Evolutionary conservation across 2,797 vertebrate genomes (phyloP), one percentile per base, ranked within the genome.

Genomic region (Benthosema pterotum): DNA sequence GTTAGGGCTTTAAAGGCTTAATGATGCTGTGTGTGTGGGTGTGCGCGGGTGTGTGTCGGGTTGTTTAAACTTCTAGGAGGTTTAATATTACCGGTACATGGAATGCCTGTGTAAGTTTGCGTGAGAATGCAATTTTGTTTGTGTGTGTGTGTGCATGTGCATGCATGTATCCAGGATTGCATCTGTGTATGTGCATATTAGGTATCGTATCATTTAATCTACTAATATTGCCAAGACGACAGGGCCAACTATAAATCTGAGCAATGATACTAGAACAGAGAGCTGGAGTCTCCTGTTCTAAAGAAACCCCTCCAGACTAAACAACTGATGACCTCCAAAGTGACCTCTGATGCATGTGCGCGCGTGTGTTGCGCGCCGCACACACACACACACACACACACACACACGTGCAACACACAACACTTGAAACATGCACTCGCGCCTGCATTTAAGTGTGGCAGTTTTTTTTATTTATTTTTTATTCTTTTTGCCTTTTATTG

Each of bases 301-400:
- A 14, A 38, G 60, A 71, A 76, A 65, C 71, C 77, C 60, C 16
- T 12, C 58, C 73, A 92, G 92, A 92, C 92, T 92, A 92, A 93
- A 92, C 92, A 92, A 92, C 65, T 55, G 69, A 76, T 85, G 91
- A 91, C 92, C 92, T 77, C 64, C 22, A 4, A 8, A 56, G 43
- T 91, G 85, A 93, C 90, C 90, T 85, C 22, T 46, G 6, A 22
- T 22, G n/a, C n/a, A 22, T 22, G 2, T 22, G 22, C 22, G 22
- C n/a, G n/a, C n/a, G n/a, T n/a, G n/a, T n/a, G n/a, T n/a, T n/a
- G n/a, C n/a, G n/a, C n/a, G n/a, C n/a, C 13, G 5, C 49, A 12
- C 57, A 45, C 59, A 58, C 56, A 28, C 50, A 55, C 52, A 51
- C 57, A 61, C 52, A 62, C 67, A 54, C 55, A 52, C 42, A 64